These are phyloP conservation scores for Venustoraphidia nigricollis DNA, from an alignment of 2,888 invertebrate genomes.

Conservation along the genomic window DNA sequence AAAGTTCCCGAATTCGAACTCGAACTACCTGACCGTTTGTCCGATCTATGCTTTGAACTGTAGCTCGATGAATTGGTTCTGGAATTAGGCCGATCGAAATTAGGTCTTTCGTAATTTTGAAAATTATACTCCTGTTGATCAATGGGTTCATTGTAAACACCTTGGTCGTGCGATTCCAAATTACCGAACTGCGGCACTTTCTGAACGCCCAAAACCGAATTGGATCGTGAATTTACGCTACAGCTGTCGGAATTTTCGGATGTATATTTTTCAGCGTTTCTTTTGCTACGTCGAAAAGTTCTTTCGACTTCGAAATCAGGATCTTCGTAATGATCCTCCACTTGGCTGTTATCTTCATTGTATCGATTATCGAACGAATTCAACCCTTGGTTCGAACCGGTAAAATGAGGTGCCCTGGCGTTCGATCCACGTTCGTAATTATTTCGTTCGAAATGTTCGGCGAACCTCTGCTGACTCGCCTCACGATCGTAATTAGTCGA, in stretches of 20 bases:
- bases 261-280: not conserved
- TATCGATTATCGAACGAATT: slow-evolving; percentile 4
- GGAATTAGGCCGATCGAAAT: slow-evolving; percentile 25
- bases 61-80: slow-evolving; percentile 10
- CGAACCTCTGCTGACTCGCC: slow-evolving; percentile 29
- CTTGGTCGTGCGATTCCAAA: not conserved
- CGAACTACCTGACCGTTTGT: slow-evolving; percentile 22
- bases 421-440: not conserved
- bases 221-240: not conserved
- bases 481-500: not conserved
- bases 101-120: slow-evolving; percentile 45
- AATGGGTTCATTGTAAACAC: slow-evolving; percentile 27
- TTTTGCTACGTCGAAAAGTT: not conserved
- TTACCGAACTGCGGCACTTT: not conserved
- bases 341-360: not conserved
- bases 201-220: not conserved
- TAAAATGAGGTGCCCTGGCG: not conserved
- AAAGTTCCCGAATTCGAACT: slow-evolving; percentile 23
- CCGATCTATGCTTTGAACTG: slow-evolving; percentile 12
- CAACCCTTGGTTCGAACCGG: not conserved
- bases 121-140: slow-evolving; percentile 22
- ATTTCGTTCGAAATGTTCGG: slow-evolving; percentile 14
- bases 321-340: slow-evolving; percentile 27
- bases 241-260: not conserved
- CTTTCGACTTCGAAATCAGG: slow-evolving; percentile 25